Evolutionary conservation across 2,797 vertebrate species (phyloP), one percentile per base, ranked within the genome.

Genomic region (Malacoctenus gilli): DNA sequence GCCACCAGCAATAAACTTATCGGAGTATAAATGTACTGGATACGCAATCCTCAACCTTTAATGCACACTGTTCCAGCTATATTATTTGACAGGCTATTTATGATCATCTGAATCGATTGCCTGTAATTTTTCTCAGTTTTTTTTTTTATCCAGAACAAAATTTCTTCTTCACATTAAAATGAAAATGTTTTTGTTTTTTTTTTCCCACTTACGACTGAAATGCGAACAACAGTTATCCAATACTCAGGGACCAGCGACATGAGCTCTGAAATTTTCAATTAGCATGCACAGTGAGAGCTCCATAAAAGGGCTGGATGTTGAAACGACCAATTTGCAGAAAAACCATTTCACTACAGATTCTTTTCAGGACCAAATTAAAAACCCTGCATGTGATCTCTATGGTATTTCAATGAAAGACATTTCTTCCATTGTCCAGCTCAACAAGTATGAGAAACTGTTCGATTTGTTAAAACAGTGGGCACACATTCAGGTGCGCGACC

Each of bases 341-440:
- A 83, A 37, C 53, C 50, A 71, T 85, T 82, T 74, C 56, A 52
- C 31, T 75, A n/a, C 59, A 74, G n/a, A 80, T 82, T 74, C 80
- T 59, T 68, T 85, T 28, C 63, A 74, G 42, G 57, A 55, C 49
- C 31, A 79, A 80, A 82, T 82, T 76, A 77, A 82, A 28, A 82
- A 69, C 52, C 58, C 39, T 66, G 35, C 21, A 71, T 75, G 65
- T 87, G 75, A 87, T 87, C 53, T 87, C 53, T 75, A 81, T 80
- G 55, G 64, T 44, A 31, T 79, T 28, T 76, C 82, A 88, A 75
- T 79, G 71, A 66, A 75, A 73, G 48, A 63, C 32, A 81, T 75
- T 75, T n/a, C 74, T 44, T 69, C 59, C 46, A 47, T 41, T 43
- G 40, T 82, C 61, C 10, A 4, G 30, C 6, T 52, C 13, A 49